Conservation (phyloP, 2,113 vertebrate genomes). For the Sylvietta virens region DNA sequence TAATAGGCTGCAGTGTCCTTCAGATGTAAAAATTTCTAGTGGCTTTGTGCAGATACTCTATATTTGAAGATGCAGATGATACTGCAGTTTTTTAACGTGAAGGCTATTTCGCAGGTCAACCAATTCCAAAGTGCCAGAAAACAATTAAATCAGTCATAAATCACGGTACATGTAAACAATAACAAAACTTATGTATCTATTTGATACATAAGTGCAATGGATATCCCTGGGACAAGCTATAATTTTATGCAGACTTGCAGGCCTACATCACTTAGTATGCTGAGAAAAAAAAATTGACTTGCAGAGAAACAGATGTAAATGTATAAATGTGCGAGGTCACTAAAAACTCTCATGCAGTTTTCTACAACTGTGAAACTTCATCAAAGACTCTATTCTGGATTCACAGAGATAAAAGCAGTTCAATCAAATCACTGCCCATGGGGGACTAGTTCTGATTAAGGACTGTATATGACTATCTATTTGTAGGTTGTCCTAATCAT, state of each 20-base stretch:
- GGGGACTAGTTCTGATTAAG: background rate
- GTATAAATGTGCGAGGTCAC: background rate
- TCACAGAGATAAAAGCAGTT: constrained; percentile 1
- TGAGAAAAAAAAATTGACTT: background rate
- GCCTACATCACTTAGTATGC: background rate
- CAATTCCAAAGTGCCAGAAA: background rate
- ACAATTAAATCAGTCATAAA: background rate
- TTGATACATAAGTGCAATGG: background rate
- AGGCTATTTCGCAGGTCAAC: background rate
- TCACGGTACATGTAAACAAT: background rate
- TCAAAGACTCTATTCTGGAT: background rate
- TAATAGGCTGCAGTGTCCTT: background rate
- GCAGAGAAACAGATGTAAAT: background rate
- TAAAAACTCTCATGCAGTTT: background rate
- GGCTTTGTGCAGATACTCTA: background rate
- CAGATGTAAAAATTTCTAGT: background rate
- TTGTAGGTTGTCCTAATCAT: background rate
- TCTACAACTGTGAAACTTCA: background rate
- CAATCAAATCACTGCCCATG: background rate
- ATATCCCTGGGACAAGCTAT: background rate
- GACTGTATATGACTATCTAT: background rate
- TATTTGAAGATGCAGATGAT: constrained; percentile 4
- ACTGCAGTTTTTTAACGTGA: background rate
- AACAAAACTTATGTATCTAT: background rate
- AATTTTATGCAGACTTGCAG: background rate